Conservation (phyloP, 1,140 invertebrate genomes). For the Elymnias hypermnestra region DNA sequence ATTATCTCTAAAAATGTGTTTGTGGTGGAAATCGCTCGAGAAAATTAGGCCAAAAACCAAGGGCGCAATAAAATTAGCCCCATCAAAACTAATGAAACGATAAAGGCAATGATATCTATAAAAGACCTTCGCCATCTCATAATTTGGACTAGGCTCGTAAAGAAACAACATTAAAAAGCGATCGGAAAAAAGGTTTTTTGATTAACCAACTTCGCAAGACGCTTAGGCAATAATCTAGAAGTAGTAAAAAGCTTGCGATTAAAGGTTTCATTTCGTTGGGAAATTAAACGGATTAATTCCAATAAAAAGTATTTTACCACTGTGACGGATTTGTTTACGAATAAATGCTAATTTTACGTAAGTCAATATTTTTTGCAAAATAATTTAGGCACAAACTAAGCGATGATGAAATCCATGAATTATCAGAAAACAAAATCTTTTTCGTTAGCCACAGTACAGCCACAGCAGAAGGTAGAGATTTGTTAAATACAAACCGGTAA, state of each 20-base stretch:
- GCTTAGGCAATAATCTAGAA: slow-evolving; percentile 1
- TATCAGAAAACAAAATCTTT: too few species aligned
- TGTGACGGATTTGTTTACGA: too few species aligned
- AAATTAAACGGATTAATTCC: not conserved
- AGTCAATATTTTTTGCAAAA: too few species aligned
- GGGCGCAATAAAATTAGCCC: slow-evolving; percentile 2
- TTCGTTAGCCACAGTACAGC: too few species aligned
- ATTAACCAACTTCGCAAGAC: slow-evolving; percentile 2
- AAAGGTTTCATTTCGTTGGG: not conserved
- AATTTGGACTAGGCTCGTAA: slow-evolving; percentile 4
- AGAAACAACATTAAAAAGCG: slow-evolving; percentile 11
- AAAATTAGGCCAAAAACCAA: not conserved
- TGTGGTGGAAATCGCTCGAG: too few species aligned
- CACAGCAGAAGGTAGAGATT: too few species aligned
- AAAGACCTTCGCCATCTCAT: slow-evolving; percentile 8
- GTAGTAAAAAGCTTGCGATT: not conserved
- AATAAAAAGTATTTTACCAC: too few species aligned
- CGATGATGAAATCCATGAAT: too few species aligned
- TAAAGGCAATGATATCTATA: slow-evolving; percentile 14
- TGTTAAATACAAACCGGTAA: too few species aligned
- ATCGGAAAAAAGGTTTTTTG: not conserved
- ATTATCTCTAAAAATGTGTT: not conserved
- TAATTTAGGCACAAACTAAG: too few species aligned
- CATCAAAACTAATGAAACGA: not conserved
- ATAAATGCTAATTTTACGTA: too few species aligned